phyloP scores from a whole-genome alignment of 2,113 vertebrate species.

The Gila orcuttii region DNA sequence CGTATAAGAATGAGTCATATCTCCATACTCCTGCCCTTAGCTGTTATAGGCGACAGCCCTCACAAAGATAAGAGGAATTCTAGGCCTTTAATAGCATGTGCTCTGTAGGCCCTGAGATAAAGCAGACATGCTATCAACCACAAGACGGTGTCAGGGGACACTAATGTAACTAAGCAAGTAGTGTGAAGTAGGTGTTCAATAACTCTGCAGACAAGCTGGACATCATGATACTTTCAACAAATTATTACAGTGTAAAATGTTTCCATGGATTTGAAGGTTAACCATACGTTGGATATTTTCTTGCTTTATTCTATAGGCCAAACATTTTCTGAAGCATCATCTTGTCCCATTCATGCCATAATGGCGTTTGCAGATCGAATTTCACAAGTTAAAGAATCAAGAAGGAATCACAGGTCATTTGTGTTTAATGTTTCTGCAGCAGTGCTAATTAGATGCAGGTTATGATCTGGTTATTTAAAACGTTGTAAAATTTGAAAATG shows the following conservation, averaged over 20 bases:
- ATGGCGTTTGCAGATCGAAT: neutral
- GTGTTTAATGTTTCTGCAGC: neutral
- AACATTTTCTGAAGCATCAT: neutral
- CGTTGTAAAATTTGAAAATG: neutral
- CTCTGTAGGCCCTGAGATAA: constrained; percentile 38
- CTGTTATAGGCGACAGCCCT: neutral
- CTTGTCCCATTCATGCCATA: too few species aligned
- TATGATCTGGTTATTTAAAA: neutral
- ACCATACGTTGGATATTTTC: neutral
- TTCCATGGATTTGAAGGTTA: neutral
- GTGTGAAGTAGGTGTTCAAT: constrained; percentile 24
- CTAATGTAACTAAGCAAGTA: constrained; percentile 16
- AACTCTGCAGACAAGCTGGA: constrained; percentile 25
- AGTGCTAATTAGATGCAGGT: neutral
- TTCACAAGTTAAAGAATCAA: neutral
- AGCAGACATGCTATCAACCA: constrained; percentile 21
- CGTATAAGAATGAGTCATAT: constrained; percentile 26
- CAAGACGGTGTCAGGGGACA: constrained; percentile 13
- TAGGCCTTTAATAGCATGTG: constrained; percentile 44
- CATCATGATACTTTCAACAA: neutral
- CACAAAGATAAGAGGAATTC: constrained; percentile 44
- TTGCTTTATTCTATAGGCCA: neutral
- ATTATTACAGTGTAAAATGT: neutral
- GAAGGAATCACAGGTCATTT: neutral
- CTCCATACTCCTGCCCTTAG: neutral